These are phyloP conservation scores for Sialia sialis DNA, from an alignment of 2,113 vertebrate species.

Conservation along the genomic window DNA sequence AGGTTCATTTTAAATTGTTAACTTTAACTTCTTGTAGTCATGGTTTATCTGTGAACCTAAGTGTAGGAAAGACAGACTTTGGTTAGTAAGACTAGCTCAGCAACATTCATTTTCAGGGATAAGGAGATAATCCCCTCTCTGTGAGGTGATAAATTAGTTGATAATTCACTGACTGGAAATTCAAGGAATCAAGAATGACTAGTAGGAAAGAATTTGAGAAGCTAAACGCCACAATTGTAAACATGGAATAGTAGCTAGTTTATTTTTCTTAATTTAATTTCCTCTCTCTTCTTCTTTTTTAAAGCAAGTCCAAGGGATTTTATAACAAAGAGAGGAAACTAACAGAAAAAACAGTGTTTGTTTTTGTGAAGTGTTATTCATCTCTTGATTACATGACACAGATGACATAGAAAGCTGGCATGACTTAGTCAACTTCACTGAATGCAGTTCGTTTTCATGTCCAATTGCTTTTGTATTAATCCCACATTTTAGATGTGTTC, in stretches of 20 bases:
- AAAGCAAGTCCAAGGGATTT: neutral
- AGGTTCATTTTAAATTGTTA: neutral
- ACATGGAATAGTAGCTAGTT: neutral
- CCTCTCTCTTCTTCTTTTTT: neutral
- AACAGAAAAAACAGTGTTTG: neutral
- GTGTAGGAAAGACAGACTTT: slow-evolving; percentile 11
- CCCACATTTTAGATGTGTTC: neutral
- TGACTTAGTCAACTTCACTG: neutral
- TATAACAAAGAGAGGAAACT: neutral
- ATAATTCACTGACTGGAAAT: slow-evolving; percentile 51
- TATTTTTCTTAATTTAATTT: neutral
- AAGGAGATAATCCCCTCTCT: slow-evolving; percentile 33
- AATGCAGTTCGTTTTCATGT: neutral
- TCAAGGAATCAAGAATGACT: neutral
- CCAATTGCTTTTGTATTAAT: neutral
- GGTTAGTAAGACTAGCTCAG: slow-evolving; percentile 32
- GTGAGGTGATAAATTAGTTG: slow-evolving; percentile 48
- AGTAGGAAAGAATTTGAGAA: neutral
- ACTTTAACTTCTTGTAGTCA: neutral
- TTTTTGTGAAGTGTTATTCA: neutral
- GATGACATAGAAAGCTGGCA: neutral
- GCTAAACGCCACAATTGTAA: neutral
- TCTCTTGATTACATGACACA: neutral
- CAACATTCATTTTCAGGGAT: slow-evolving; percentile 47
- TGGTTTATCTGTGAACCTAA: neutral